phyloP scores from a whole-genome alignment of 1,140 invertebrate species.

The Drosophila punjabiensis region DNA sequence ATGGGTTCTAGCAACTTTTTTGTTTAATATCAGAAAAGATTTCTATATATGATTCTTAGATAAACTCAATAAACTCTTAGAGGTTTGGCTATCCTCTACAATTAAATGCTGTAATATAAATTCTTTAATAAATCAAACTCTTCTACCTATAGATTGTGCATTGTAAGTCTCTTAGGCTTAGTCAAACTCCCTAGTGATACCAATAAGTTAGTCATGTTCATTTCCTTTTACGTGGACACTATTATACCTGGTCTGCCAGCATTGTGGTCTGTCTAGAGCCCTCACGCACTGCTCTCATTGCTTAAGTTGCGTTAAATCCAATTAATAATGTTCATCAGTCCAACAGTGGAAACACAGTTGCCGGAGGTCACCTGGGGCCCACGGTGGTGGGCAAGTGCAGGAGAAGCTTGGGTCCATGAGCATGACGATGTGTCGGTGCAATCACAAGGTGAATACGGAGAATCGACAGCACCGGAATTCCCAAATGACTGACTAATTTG shows the following conservation, averaged over 20 bases:
- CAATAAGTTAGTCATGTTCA: slow-evolving; percentile 1
- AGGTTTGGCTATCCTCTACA: neutral
- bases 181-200: neutral
- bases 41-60: neutral
- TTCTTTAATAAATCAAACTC: neutral
- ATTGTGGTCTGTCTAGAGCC: neutral
- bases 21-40: neutral
- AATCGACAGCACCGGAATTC: slow-evolving; percentile 43
- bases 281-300: slow-evolving; percentile 51
- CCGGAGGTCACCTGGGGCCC: slow-evolving; percentile 21
- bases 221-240: neutral
- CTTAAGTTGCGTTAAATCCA: slow-evolving; percentile 76
- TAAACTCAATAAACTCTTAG: too few species aligned
- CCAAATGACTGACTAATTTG: slow-evolving; percentile 71
- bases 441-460: slow-evolving; percentile 40
- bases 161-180: neutral
- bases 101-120: neutral
- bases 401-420: slow-evolving; percentile 43
- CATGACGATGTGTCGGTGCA: slow-evolving; percentile 19
- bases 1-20: too few species aligned
- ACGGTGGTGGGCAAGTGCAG: slow-evolving; percentile 25
- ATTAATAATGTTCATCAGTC: slow-evolving; percentile 57
- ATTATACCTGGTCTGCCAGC: neutral
- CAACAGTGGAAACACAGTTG: neutral
- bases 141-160: neutral